Conservation (phyloP, 2,113 vertebrate genomes). For the Macquaria australasica region DNA sequence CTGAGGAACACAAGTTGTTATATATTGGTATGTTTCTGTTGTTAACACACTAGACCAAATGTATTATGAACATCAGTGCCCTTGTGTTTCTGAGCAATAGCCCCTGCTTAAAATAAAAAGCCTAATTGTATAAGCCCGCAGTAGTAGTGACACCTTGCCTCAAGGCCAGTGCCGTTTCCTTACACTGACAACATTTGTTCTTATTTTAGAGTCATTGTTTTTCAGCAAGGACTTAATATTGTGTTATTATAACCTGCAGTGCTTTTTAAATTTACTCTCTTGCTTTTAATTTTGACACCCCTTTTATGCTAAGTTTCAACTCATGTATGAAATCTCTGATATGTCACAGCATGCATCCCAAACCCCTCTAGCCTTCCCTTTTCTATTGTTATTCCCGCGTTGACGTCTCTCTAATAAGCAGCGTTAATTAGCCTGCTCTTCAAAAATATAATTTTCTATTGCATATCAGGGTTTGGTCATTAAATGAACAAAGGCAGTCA, state of each 20-base stretch:
- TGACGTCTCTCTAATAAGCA: conserved; percentile 68
- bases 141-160: conserved; percentile 26
- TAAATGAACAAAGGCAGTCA: conserved; percentile 69
- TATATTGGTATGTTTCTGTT: conserved; percentile 1
- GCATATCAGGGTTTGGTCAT: conserved; percentile 65
- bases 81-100: neutral
- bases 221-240: conserved; percentile 35
- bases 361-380: conserved; percentile 44
- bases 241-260: conserved; percentile 41
- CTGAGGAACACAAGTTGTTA: neutral
- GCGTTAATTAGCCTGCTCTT: conserved; percentile 75
- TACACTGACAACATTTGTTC: conserved; percentile 24
- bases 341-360: conserved; percentile 51
- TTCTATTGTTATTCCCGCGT: conserved; percentile 53
- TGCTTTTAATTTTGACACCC: conserved; percentile 46
- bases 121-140: conserved; percentile 5
- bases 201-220: conserved; percentile 37
- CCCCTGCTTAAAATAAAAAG: conserved; percentile 18
- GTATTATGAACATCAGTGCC: neutral
- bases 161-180: conserved; percentile 14
- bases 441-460: conserved; percentile 68
- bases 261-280: conserved; percentile 32
- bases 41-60: neutral
- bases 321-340: conserved; percentile 56
- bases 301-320: conserved; percentile 54